A percentile compares a stretch with the other conserved stretches of the same genome.
These are phyloP conservation scores for Mycteria americana DNA, from an alignment of 2,797 vertebrate genomes.

Conservation along the genomic window DNA sequence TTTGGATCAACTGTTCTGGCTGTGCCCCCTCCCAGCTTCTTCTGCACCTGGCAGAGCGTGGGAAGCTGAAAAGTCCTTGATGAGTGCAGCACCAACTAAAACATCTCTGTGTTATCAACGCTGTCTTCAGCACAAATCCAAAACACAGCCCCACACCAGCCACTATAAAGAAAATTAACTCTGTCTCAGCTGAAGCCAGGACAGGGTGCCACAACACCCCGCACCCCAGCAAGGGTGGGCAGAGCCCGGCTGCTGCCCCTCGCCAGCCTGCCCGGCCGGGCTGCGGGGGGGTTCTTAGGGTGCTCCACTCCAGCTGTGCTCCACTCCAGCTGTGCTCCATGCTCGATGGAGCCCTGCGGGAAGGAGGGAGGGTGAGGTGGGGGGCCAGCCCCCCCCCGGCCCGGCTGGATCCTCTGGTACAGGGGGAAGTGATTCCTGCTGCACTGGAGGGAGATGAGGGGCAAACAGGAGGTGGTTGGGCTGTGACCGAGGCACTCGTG, in stretches of 20 bases:
- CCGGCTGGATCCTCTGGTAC: neutral
- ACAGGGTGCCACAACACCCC: neutral
- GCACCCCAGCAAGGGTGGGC: neutral
- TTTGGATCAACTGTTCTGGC: no score
- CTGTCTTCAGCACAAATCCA: no score
- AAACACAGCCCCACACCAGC: no score
- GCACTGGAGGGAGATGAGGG: conserved; percentile 48
- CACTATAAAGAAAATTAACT: no score
- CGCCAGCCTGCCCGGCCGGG: neutral
- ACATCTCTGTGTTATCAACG: no score
- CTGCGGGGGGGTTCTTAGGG: neutral
- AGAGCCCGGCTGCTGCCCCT: neutral
- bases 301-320: conserved; percentile 12
- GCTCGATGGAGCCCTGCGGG: neutral
- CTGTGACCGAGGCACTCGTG: neutral
- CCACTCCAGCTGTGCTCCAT: conserved; percentile 23
- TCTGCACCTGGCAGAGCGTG: no score
- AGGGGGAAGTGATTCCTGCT: neutral
- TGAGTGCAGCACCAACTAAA: no score
- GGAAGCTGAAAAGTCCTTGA: no score
- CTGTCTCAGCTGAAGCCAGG: no score
- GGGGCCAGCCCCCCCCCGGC: neutral
- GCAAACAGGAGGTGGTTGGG: conserved; percentile 5
- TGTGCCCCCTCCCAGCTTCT: no score
- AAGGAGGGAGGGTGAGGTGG: neutral